Base-by-base conservation (phyloP, 2,888 invertebrate species). In the Chalcis sispes region DNA sequence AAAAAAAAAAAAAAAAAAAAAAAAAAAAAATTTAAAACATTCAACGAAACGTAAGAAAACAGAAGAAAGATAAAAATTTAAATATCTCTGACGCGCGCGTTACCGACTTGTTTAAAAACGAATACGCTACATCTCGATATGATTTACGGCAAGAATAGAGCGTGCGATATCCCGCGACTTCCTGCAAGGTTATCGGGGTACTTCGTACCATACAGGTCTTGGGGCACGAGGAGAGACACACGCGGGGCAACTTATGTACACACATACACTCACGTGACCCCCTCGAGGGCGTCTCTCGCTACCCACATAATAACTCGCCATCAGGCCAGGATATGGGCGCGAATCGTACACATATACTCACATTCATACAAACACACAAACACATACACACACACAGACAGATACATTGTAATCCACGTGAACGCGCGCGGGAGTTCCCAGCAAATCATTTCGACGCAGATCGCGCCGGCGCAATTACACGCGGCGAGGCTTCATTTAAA, bases 381-480 rank as follows among this genome's bases (percentile, higher is more conserved):
- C n/a, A n/a, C n/a, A n/a, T n/a, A 66, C 25, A 72, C 79, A 79
- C 75, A 72, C 66, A 75, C 77, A 70, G 73, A 50, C 23, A 20
- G 20, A 20, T 8, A 27, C 69, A 77, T 42, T 65, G 77, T 70
- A 79, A 80, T 80, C 80, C 73, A 71, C 64, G 80, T 81, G 83
- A 79, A 84, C 79, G 80, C 64, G 54, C 10, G 50, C 23, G 81
- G 77, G 79, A 65, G 79, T 77, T 80, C 79, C 83, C 84, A 84
- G 85, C 88, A 88, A 88, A 88, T 88, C 88, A 87, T 87, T 77
- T 81, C 79, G 84, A 86, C 86, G 85, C 87, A 87, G 86, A 88
- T 87, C 87, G 84, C 82, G 81, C 84, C 25, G 36, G 71, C 83
- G 87, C 88, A 87, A 88, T 88, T 88, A 88, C 88, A 88, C 85